Evolutionary conservation across 2,888 invertebrate species (phyloP).

Genomic region (Hypomecis punctinalis): DNA sequence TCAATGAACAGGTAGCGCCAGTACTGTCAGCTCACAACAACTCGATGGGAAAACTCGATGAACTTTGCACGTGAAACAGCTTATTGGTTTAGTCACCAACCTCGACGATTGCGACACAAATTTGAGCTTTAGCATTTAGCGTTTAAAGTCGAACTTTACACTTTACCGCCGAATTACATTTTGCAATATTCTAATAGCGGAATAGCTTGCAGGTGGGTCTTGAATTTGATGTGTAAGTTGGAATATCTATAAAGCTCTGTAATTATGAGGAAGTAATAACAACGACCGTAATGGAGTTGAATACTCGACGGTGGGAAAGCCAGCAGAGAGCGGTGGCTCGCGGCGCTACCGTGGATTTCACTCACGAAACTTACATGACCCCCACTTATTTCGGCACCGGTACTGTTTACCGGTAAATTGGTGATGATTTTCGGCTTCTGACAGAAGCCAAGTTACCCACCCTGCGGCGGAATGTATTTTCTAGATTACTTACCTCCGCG

Average conservation of each 20-base stretch:
- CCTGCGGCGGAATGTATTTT: conserved; percentile 60
- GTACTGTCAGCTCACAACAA: conserved; percentile 57
- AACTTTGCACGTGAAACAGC: conserved; percentile 42
- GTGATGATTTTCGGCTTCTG: conserved; percentile 80
- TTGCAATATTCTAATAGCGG: conserved; percentile 27
- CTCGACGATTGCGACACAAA: conserved; percentile 24
- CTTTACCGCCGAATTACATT: conserved; percentile 5
- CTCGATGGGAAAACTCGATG: conserved; percentile 47
- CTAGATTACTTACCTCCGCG: conserved; percentile 63
- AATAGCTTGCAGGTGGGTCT: conserved; percentile 30
- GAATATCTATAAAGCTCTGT: conserved; percentile 2
- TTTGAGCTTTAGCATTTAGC: conserved; percentile 24
- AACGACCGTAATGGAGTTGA: conserved; percentile 41
- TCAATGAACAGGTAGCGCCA: conserved; percentile 81
- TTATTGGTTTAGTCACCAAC: conserved; percentile 35
- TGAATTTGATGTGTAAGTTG: neutral
- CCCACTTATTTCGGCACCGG: conserved; percentile 74
- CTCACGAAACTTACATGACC: conserved; percentile 75
- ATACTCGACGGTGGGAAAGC: conserved; percentile 72
- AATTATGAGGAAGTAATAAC: conserved; percentile 37
- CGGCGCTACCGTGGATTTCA: conserved; percentile 79
- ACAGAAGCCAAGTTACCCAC: conserved; percentile 61
- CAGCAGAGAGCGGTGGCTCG: conserved; percentile 68
- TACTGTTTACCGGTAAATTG: conserved; percentile 73
- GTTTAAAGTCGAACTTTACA: conserved; percentile 16